phyloP scores from a whole-genome alignment of 2,797 vertebrate species.

The Lagocephalus sceleratus region DNA sequence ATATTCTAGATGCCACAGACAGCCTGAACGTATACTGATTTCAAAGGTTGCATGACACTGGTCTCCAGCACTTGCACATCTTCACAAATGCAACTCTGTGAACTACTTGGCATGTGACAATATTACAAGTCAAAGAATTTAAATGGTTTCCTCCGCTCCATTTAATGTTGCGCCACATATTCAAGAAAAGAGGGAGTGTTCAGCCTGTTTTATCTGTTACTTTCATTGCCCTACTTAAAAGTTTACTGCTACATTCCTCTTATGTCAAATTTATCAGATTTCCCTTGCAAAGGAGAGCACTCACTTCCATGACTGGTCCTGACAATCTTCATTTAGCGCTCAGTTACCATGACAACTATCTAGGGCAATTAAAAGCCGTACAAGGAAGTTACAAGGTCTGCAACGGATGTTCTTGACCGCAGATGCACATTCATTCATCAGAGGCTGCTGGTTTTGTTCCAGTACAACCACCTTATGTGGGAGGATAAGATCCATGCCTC shows the following conservation, averaged over 20 bases:
- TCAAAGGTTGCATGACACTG: no score
- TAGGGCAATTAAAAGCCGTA: conserved; percentile 32
- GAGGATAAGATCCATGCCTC: not conserved
- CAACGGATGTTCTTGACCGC: conserved; percentile 17
- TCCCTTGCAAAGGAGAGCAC: conserved; percentile 21
- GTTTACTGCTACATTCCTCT: conserved; percentile 23
- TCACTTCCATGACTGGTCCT: conserved; percentile 37
- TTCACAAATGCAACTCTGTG: not conserved
- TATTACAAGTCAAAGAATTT: not conserved
- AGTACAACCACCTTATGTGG: conserved; percentile 6
- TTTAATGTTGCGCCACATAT: not conserved
- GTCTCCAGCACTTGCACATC: not conserved
- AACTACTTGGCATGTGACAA: not conserved
- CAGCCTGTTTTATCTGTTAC: conserved; percentile 5
- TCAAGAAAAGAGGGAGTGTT: not conserved
- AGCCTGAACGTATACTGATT: no score
- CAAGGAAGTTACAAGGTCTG: not conserved
- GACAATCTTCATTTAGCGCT: conserved; percentile 16
- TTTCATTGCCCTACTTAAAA: conserved; percentile 18
- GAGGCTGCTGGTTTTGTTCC: not conserved
- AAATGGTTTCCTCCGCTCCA: no score
- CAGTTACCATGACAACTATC: conserved; percentile 49
- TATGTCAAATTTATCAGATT: conserved; percentile 35
- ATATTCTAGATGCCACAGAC: no score
- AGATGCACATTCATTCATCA: no score